Evolutionary conservation across 2,113 vertebrate species (phyloP), one percentile per base, ranked within the genome.

Genomic region (Gambusia affinis): DNA sequence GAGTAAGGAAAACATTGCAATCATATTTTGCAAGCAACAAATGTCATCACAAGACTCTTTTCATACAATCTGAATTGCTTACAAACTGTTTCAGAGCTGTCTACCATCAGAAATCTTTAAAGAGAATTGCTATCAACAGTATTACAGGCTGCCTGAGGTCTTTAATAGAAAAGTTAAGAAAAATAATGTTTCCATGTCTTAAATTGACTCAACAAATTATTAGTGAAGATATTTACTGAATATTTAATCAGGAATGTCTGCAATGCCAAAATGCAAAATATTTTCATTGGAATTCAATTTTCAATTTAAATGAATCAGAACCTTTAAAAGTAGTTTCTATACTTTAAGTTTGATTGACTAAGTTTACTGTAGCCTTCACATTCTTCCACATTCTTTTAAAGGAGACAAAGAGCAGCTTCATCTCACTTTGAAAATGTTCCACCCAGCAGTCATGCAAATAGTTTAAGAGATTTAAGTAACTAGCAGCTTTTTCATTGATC

Each of bases 371-470:
- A 72, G 29, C 69, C 74, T 82, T 76, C n/a, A 66, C 28, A 71
- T 73, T 81, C 29, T 60, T 14, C 33, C 8, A 75, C 0, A 33
- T 69, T 33, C 5, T 70, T 70, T 54, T 61, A 28, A 1, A 27
- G 12, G 1, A 72, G 51, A 73, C 47, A 70, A 68, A 71, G 6
- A 61, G 29, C 42, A 73, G 28, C 37, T 70, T 37, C 73, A 24
- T 7, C 37, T 60, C 62, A 37, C 12, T 71, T 72, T 69, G 2
- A 28, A 62, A 69, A 62, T 30, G 8, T 77, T 76, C 22, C 65
- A 71, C 66, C 47, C 29, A 30, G 10, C 61, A 29, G 28, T 30
- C 27, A 17, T 79, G 85, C 88, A 79, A 76, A 83, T 78, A 73
- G 61, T 73, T 81, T 15, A 12, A 64, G 11, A 62, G 28, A 79